Conservation (phyloP, 2,888 invertebrate genomes). For the Alviniconcha strummeri region DNA sequence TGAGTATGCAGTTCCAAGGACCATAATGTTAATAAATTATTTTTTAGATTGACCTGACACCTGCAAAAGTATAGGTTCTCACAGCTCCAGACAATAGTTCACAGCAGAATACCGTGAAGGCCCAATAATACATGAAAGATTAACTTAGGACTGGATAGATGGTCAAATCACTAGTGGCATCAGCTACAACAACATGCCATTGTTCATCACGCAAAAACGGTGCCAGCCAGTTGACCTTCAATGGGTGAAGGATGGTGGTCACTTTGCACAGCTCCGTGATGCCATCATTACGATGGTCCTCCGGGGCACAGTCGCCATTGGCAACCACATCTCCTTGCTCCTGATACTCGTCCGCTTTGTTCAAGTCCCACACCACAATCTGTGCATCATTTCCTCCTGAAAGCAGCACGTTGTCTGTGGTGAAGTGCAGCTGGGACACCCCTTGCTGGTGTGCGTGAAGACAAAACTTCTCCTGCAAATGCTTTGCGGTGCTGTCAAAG, state of each 20-base stretch:
- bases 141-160: constrained; percentile 35
- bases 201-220: constrained; percentile 49
- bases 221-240: constrained; percentile 70
- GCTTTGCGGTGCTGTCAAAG: constrained; percentile 60
- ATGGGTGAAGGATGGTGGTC: constrained; percentile 52
- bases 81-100: too few relatives aligned
- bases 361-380: constrained; percentile 64
- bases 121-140: too few relatives aligned
- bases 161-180: constrained; percentile 61
- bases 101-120: too few relatives aligned
- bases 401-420: constrained; percentile 55
- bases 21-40: too few relatives aligned
- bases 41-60: too few relatives aligned
- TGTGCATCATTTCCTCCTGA: constrained; percentile 68
- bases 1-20: too few relatives aligned
- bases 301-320: constrained; percentile 44
- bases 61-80: too few relatives aligned
- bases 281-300: constrained; percentile 51
- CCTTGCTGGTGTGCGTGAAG: constrained; percentile 68
- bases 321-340: constrained; percentile 21
- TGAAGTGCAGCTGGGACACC: constrained; percentile 69
- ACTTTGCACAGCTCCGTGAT: constrained; percentile 54
- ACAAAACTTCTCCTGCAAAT: constrained; percentile 56
- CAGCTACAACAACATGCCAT: constrained; percentile 61
- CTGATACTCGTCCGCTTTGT: constrained; percentile 48